These are phyloP conservation scores for Drosophila aldrichi DNA, from an alignment of 2,888 invertebrate species.

Conservation along the genomic window DNA sequence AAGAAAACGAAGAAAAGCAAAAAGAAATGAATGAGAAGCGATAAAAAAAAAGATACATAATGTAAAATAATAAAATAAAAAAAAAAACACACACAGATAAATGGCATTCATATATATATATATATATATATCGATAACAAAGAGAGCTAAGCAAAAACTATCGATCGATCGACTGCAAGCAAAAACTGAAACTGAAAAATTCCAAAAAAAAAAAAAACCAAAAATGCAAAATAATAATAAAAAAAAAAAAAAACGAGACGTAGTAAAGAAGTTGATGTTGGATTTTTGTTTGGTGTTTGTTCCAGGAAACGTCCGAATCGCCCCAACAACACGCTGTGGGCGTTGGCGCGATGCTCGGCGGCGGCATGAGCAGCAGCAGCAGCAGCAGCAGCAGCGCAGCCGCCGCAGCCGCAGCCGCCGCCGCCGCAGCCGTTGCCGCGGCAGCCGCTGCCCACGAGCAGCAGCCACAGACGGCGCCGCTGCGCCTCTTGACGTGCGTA, in stretches of 20 bases:
- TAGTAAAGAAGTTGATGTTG: slow-evolving; percentile 94
- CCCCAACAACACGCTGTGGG: slow-evolving; percentile 89
- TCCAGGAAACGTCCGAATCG: slow-evolving; percentile 92
- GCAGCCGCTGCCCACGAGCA: slow-evolving; percentile 74
- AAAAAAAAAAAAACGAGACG: slow-evolving; percentile 72
- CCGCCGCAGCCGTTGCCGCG: slow-evolving; percentile 58
- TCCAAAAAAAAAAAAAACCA: slow-evolving; percentile 55
- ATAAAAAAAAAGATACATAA: slow-evolving; percentile 24
- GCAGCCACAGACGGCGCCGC: slow-evolving; percentile 71
- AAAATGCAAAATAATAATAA: slow-evolving; percentile 86
- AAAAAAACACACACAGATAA: slow-evolving; percentile 42
- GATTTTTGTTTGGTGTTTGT: slow-evolving; percentile 91
- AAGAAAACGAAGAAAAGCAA: slow-evolving; percentile 78
- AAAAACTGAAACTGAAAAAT: slow-evolving; percentile 74
- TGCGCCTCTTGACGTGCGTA: slow-evolving; percentile 91
- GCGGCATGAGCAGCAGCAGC: slow-evolving; percentile 71
- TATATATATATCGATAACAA: slow-evolving; percentile 43
- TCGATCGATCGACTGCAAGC: slow-evolving; percentile 71
- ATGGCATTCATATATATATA: slow-evolving; percentile 55
- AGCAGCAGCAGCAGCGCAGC: slow-evolving; percentile 69
- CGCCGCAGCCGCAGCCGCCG: slow-evolving; percentile 60
- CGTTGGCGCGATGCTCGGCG: slow-evolving; percentile 80
- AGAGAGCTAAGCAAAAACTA: slow-evolving; percentile 57
- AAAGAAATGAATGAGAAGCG: slow-evolving; percentile 66
- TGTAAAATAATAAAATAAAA: slow-evolving; percentile 20